These are phyloP conservation scores for Spisula subtruncata DNA, from an alignment of 2,888 invertebrate species.

Conservation along the genomic window DNA sequence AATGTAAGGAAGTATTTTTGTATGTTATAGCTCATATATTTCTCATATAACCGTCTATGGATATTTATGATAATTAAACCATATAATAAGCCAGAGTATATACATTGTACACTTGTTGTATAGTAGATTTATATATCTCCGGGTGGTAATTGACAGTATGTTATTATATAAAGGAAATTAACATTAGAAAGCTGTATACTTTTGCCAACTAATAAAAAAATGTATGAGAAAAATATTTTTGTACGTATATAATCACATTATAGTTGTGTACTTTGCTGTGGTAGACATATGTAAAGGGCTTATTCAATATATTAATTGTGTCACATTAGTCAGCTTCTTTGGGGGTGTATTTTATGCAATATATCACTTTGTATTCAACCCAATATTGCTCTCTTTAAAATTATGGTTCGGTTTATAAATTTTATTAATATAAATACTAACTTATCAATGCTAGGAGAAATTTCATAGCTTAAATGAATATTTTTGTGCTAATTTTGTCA, in stretches of 20 bases:
- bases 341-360: not conserved
- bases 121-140: not conserved
- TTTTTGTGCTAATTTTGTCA: too few species aligned
- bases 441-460: not conserved
- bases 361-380: not conserved
- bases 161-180: slow-evolving; percentile 1
- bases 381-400: too few species aligned
- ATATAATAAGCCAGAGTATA: not conserved
- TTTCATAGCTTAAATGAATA: not conserved
- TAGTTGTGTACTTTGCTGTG: not conserved
- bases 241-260: not conserved
- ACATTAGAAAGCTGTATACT: not conserved
- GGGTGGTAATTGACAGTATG: not conserved
- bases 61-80: not conserved
- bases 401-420: not conserved
- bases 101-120: not conserved
- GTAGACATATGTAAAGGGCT: not conserved
- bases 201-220: not conserved
- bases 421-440: slow-evolving; percentile 18
- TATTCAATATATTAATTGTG: slow-evolving; percentile 3
- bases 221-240: not conserved
- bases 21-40: slow-evolving; percentile 11
- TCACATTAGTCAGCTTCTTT: not conserved
- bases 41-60: not conserved
- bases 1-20: not conserved